Base-by-base conservation (phyloP, 2,113 vertebrate species). In the Astatotilapia flaviijosephi region DNA sequence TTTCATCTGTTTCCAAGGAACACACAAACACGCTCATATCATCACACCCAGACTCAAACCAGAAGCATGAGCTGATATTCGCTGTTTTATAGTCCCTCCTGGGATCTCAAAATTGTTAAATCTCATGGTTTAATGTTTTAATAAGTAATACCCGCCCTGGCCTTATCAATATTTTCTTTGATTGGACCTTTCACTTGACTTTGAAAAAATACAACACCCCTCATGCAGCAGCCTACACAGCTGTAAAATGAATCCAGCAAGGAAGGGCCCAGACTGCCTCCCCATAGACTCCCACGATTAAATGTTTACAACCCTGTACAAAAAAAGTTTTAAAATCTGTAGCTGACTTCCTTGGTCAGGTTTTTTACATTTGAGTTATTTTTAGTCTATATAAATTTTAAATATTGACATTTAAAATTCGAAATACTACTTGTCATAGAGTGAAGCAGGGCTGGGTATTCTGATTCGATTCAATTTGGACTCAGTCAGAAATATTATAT, bases 1-100 rank as follows among this genome's bases (percentile, higher is more conserved):
- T 96, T 94, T 96, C 91, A 95, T 95, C 91, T 70, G 84, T 75
- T 85, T 94, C 95, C 95, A 95, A 95, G 83, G 81, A 88, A 80
- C 88, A 85, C 93, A 91, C 90, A 91, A 86, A 93, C 87, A 90
- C 51, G 58, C 82, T 79, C 86, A 84, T 45, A 91, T 73, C 88
- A 85, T 90, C 62, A 83, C 70, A 79, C 83, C 79, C 58, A 87
- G 83, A 89, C 58, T 58, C 53, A 60, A 84, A 94, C 75, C 87
- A 91, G 80, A 93, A 88, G 84, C 79, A 85, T 17, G 33, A 87
- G 82, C 81, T 58, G 73, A 84, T 85, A 89, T 86, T 82, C 55
- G 8, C 49, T 54, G 85, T 45, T 77, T 80, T 56, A 40, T 42
- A 89, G 86, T 93, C 80, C 82, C 42, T 73, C 13, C 37, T 28